Percentiles rank a stretch among this genome's conserved stretches.
Evolutionary conservation across 1,140 invertebrate species (phyloP).

Genomic region (Gryon sp.): DNA sequence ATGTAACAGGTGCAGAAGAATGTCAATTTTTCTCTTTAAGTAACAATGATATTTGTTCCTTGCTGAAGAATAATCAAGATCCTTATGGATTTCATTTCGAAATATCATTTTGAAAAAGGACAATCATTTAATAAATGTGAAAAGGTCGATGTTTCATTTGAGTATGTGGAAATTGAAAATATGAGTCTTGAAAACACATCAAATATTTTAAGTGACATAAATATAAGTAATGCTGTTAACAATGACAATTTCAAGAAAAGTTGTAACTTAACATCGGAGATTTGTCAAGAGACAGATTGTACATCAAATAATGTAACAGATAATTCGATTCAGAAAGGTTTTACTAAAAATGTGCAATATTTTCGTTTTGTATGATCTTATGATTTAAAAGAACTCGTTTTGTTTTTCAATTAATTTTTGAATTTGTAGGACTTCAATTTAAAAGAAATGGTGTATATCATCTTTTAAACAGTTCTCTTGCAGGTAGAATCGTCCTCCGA

Average conservation of each 20-base stretch:
- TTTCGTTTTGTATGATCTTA: too few relatives aligned
- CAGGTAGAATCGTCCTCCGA: conserved; percentile 11
- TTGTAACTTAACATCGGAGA: too few relatives aligned
- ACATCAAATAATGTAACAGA: too few relatives aligned
- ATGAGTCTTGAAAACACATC: too few relatives aligned
- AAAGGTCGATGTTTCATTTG: conserved; percentile 3
- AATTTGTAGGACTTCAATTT: conserved; percentile 16
- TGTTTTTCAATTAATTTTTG: conserved; percentile 9
- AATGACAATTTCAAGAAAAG: too few relatives aligned
- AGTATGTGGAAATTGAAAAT: too few relatives aligned
- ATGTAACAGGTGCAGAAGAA: conserved; percentile 6
- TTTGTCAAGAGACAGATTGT: too few relatives aligned
- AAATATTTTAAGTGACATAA: too few relatives aligned
- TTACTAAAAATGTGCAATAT: too few relatives aligned
- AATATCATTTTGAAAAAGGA: conserved; percentile 15
- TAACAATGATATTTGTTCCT: conserved; percentile 16
- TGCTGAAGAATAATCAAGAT: conserved; percentile 20
- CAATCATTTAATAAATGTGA: background rate
- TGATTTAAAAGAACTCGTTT: too few relatives aligned
- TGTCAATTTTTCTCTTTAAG: conserved; percentile 6
- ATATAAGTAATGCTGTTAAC: too few relatives aligned
- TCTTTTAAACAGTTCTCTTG: conserved; percentile 12
- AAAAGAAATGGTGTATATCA: conserved; percentile 26
- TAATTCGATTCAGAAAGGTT: conserved; percentile 9
- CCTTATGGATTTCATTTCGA: conserved; percentile 18